Conservation (phyloP, 2,113 vertebrate genomes). For the Menura novaehollandiae region DNA sequence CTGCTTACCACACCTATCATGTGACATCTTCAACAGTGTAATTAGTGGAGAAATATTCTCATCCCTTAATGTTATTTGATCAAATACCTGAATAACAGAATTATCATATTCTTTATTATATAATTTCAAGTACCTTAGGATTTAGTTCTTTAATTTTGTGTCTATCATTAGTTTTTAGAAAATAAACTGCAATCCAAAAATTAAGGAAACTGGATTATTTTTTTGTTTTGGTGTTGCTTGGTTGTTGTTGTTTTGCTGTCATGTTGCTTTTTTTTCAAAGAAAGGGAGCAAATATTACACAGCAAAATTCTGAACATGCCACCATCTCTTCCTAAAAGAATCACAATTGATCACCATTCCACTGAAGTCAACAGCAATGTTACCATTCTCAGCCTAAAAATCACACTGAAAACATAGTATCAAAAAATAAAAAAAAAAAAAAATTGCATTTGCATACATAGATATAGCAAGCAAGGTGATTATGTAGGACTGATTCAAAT, state of each 20-base stretch:
- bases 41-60: background rate
- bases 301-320: background rate
- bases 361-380: background rate
- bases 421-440: background rate
- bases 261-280: background rate
- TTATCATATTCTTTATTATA: background rate
- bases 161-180: background rate
- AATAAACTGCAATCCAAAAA: background rate
- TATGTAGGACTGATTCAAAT: background rate
- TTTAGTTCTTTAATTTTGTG: background rate
- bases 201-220: background rate
- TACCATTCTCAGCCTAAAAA: background rate
- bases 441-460: background rate
- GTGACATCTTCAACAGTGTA: background rate
- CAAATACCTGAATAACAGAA: background rate
- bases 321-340: background rate
- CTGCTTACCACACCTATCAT: background rate
- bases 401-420: background rate
- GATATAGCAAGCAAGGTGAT: background rate
- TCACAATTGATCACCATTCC: background rate
- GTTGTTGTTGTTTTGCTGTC: background rate
- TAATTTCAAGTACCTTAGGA: background rate
- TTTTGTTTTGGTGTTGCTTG: background rate
- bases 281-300: background rate
- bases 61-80: background rate